Percentiles rank a stretch among this genome's conserved stretches.
Evolutionary conservation across 2,888 invertebrate genomes (phyloP).

Genomic region (Acanthacorydalis orientalis): DNA sequence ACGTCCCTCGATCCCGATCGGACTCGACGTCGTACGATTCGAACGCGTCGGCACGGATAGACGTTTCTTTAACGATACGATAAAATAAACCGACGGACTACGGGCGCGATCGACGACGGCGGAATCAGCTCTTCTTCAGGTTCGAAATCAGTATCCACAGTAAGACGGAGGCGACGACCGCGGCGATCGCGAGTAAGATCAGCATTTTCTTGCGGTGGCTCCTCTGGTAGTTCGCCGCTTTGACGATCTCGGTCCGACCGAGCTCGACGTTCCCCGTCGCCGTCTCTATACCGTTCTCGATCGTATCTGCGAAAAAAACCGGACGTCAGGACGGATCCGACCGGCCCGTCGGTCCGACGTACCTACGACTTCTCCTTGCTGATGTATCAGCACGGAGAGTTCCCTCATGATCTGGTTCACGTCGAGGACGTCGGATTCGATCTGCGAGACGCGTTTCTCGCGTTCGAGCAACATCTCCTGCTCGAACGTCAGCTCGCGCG

Average conservation of each 20-base stretch:
- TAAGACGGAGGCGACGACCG: slow-evolving; percentile 30
- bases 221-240: slow-evolving; percentile 65
- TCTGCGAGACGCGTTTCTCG: slow-evolving; percentile 60
- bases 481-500: slow-evolving; percentile 55
- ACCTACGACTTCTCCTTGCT: slow-evolving; percentile 61
- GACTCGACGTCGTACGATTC: too few relatives aligned
- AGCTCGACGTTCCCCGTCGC: slow-evolving; percentile 58
- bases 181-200: slow-evolving; percentile 47
- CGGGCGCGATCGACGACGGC: too few relatives aligned
- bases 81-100: too few relatives aligned
- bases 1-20: too few relatives aligned
- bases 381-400: slow-evolving; percentile 48
- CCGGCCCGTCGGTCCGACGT: slow-evolving; percentile 20
- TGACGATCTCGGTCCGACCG: slow-evolving; percentile 63
- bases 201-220: slow-evolving; percentile 58
- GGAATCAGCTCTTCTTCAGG: background rate
- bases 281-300: slow-evolving; percentile 65
- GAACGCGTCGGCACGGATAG: too few relatives aligned
- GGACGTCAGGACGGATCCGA: background rate
- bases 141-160: slow-evolving; percentile 3
- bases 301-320: slow-evolving; percentile 44
- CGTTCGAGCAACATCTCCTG: slow-evolving; percentile 64
- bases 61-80: too few relatives aligned
- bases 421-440: slow-evolving; percentile 69
- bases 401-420: slow-evolving; percentile 72